Base-by-base conservation (phyloP, 2,797 vertebrate species). In the Enteromius radiatus region DNA sequence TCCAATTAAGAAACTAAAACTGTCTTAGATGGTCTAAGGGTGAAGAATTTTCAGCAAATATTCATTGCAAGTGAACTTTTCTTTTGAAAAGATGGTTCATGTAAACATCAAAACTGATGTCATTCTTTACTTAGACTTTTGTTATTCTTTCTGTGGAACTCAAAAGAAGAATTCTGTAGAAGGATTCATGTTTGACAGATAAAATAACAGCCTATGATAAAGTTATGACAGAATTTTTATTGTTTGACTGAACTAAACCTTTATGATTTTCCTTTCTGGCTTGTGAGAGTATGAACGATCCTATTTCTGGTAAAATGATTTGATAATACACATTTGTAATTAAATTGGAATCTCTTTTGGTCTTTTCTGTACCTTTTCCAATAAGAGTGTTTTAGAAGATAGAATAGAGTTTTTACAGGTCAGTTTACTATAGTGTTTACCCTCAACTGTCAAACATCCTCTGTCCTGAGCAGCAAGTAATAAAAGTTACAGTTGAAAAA, bases 401-500 rank as follows among this genome's bases (percentile, higher is more conserved):
- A 81, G 31, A 33, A 49, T 52, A 12, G 36, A 2, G 23, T 52
- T 81, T 81, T 47, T 74, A 74, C 56, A 26, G 36, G 38, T 41
- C 33, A n/a, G 8, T 80, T 80, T 71, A 59, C 26, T 49, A 47
- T 36, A 64, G 19, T 52, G 43, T 28, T 65, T 19, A 71, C 9
- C 15, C 59, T 64, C 59, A 38, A 17, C 33, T 75, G 45, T 81
- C 10, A 49, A 64, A 41, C 31, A 21, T 43, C 64, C 15, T 61
- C 75, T 82, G 19, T 78, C 33, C 33, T 63, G 45, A 80, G 26
- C 70, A 78, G 28, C 61, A 67, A 69, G 17, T 19, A 76, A 71
- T 84, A 84, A 82, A 87, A 82, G 47, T 61, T 61, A 28, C 36
- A 21, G n/a, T 77, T 82, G 38, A 45, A 81, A 77, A 63, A 68